Conservation (phyloP, 2,888 invertebrate genomes). For the Acanthoscelides obtectus region DNA sequence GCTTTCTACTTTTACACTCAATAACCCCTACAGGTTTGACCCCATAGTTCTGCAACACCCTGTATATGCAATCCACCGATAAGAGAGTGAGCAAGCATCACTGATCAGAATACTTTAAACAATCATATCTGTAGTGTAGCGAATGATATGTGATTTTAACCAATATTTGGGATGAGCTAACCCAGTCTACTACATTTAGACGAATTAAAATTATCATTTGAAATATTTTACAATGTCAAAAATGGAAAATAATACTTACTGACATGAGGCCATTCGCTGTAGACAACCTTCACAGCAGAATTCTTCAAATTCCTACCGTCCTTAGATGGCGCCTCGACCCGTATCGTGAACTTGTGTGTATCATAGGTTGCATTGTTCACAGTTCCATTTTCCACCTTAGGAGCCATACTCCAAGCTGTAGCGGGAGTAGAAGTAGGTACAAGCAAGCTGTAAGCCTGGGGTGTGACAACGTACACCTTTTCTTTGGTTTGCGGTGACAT, state of each 20-base stretch:
- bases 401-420: slow-evolving; percentile 37
- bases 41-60: too few relatives aligned
- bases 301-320: slow-evolving; percentile 19
- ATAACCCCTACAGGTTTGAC: too few relatives aligned
- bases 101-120: too few relatives aligned
- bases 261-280: slow-evolving; percentile 48
- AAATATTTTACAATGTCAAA: too few relatives aligned
- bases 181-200: too few relatives aligned
- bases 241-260: slow-evolving; percentile 38
- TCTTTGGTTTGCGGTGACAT: slow-evolving; percentile 75
- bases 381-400: slow-evolving; percentile 38
- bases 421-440: slow-evolving; percentile 28
- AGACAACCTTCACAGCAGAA: slow-evolving; percentile 38
- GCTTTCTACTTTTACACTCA: too few relatives aligned
- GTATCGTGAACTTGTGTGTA: slow-evolving; percentile 31
- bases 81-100: too few relatives aligned
- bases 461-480: slow-evolving; percentile 78
- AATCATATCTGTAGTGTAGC: too few relatives aligned
- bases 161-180: too few relatives aligned
- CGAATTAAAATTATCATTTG: too few relatives aligned
- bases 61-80: too few relatives aligned
- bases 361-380: slow-evolving; percentile 22
- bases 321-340: slow-evolving; percentile 29
- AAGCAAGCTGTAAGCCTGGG: slow-evolving; percentile 56
- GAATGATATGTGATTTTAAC: too few relatives aligned